Base-by-base conservation (phyloP, 2,888 invertebrate genomes). In the Drosophila borealis region DNA sequence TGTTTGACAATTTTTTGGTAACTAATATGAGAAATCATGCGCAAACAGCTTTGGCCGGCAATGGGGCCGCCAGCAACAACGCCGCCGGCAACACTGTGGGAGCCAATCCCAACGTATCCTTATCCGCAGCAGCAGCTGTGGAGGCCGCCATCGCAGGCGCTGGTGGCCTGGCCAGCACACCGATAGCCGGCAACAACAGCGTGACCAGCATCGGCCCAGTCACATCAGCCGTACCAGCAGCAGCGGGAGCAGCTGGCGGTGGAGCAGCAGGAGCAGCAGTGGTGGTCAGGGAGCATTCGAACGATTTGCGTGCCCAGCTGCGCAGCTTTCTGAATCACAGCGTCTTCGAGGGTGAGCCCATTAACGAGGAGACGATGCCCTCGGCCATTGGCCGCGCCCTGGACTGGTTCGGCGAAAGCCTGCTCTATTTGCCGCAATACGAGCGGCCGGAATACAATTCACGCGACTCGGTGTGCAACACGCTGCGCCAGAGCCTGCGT, bases 391-490 rank as follows among this genome's bases (percentile, higher is more conserved):
- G 84, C 36, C 88, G 88, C 17, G 90, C 90, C 2, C 70, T 92
- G 54, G 78, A 81, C n/a, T 90, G 91, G 89, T 81, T 92, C 10
- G 81, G 69, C 44, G 88, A 89, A 19, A 80, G 79, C 62, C 74
- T 92, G 5, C 62, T 89, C 46, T 91, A 84, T 74, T 66, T 92
- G 76, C 91, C 91, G 11, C 92, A 91, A 44, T 91, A 91, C 69
- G 92, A 92, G 64, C 80, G 80, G 10, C 88, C 90, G 14, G 89
- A 90, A 54, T 92, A 91, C 68, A 91, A 93, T 81, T 89, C 92
- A 3, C 84, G 91, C 4, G 91, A 91, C 60, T 93, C 93, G 0
- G 88, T 92, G 2, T 89, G 88, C 70, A 92, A 92, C 64, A 84
- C 81, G 17, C 49, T 93, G 62, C 89, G 91, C 2, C 80, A 70